Base-by-base conservation (phyloP, 2,797 vertebrate species). In the Karalla daura region DNA sequence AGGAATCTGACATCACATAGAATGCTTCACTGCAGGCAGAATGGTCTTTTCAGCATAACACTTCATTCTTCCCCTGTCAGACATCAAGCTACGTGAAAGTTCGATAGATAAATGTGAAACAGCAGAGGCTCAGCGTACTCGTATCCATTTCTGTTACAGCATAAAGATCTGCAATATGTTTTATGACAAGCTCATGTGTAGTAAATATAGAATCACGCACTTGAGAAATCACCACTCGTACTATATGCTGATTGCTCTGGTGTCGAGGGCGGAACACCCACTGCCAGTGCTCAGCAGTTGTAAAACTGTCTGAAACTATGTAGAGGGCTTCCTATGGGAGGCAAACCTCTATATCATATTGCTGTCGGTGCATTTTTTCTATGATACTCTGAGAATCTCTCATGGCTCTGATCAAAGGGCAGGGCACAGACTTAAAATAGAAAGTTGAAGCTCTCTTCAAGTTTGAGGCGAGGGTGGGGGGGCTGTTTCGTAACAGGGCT, bases 401-500 rank as follows among this genome's bases (percentile, higher is more conserved):
- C 37, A 8, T 13, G 37, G 27, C 45, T 28, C 4, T 64, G 25
- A 74, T 30, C 20, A 7, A 62, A 25, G 53, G 55, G 18, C 20
- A 39, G 23, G 24, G 41, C 10, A 24, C 32, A 45, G 30, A 60
- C 61, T 37, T 33, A 61, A 59, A 82, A 78, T 70, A 75, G 68
- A 71, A 80, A 74, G 46, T 65, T 77, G 39, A 72, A 80, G 83
- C 41, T 14, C 51, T 74, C 54, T 66, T 59, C 5, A 58, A 73
- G 59, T 80, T 67, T 76, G 21, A 68, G 28, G 59, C 50, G 18
- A 32, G 52, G 47, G 8, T 24, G 50, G 37, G 39, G 27, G 69
- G 55, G 55, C 44, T 70, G 59, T 87, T 81, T 81, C 51, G 40
- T 79, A 81, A 78, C 75, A 37, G 23, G 59, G 59, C 66, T 70